Evolutionary conservation across 37 sponge, comb jelly and placozoan species (phyloP).

Genomic region (Geodia barretti): DNA sequence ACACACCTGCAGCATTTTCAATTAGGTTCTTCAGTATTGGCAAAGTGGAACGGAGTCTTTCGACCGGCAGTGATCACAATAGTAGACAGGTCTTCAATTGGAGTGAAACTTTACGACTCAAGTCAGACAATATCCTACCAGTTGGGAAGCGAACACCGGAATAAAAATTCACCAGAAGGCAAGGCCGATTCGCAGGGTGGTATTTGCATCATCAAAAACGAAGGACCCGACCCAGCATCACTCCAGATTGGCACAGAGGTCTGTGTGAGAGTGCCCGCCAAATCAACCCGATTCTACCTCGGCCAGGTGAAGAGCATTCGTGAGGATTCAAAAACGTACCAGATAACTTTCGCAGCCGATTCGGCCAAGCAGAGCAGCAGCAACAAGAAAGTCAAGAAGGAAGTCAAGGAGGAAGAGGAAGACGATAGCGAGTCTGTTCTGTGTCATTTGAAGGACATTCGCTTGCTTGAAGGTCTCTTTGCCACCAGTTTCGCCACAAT

Average conservation of each 20-base stretch:
- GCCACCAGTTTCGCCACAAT: not conserved
- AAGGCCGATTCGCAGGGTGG: conserved; percentile 4
- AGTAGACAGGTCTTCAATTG: conserved; percentile 11
- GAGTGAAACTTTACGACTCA: conserved; percentile 30
- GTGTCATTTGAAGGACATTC: conserved; percentile 6
- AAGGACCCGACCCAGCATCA: not conserved
- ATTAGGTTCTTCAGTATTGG: conserved; percentile 26
- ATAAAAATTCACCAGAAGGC: conserved; percentile 9
- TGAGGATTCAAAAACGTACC: not conserved
- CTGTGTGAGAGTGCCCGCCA: conserved; percentile 2
- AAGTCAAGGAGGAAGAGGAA: not conserved
- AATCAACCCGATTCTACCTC: not conserved
- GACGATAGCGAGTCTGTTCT: conserved; percentile 6
- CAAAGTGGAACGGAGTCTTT: conserved; percentile 20
- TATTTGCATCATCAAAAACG: conserved; percentile 16
- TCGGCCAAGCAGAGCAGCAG: not conserved
- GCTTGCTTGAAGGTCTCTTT: conserved; percentile 18
- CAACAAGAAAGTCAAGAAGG: not conserved
- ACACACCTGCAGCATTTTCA: conserved; percentile 5
- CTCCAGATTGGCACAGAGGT: conserved; percentile 1
- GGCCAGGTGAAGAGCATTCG: conserved; percentile 11
- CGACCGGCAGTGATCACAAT: conserved; percentile 17
- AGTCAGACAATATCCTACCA: conserved; percentile 21
- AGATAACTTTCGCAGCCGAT: not conserved
- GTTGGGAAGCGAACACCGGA: not conserved